These are phyloP conservation scores for Gonatopus flavifemur DNA, from an alignment of 1,140 invertebrate species.

Conservation along the genomic window DNA sequence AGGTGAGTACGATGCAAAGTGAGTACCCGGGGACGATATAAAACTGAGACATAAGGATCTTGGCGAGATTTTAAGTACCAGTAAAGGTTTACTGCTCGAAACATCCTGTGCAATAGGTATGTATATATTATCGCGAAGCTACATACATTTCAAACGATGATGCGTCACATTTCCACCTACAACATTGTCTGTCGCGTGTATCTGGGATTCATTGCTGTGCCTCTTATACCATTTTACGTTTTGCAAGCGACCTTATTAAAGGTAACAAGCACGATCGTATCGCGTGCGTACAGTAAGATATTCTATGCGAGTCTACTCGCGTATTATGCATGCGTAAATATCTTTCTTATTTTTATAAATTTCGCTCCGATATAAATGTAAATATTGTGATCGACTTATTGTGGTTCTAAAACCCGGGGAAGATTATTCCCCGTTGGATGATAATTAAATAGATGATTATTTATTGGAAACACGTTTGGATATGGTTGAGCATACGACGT, in stretches of 20 bases:
- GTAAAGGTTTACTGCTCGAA: too few species aligned
- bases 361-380: too few species aligned
- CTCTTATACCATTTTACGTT: slow-evolving; percentile 41
- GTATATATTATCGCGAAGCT: too few species aligned
- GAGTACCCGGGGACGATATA: slow-evolving; percentile 10
- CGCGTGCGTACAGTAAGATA: slow-evolving; percentile 39
- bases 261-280: slow-evolving; percentile 48
- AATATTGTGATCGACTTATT: too few species aligned
- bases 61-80: slow-evolving; percentile 21
- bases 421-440: too few species aligned
- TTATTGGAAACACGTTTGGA: too few species aligned
- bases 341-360: too few species aligned
- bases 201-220: slow-evolving; percentile 37
- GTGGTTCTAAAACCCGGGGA: too few species aligned
- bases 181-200: slow-evolving; percentile 27
- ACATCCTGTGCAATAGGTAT: too few species aligned
- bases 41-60: slow-evolving; percentile 19
- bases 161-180: slow-evolving; percentile 44
- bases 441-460: too few species aligned
- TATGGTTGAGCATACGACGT: too few species aligned
- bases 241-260: slow-evolving; percentile 48
- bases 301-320: slow-evolving; percentile 30
- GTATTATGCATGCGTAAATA: slow-evolving; percentile 26
- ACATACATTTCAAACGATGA: slow-evolving; percentile 31
- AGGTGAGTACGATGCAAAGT: slow-evolving; percentile 11